Evolutionary conservation across 2,797 vertebrate genomes (phyloP), one percentile per base, ranked within the genome.

Genomic region (Clarias laeviceps): DNA sequence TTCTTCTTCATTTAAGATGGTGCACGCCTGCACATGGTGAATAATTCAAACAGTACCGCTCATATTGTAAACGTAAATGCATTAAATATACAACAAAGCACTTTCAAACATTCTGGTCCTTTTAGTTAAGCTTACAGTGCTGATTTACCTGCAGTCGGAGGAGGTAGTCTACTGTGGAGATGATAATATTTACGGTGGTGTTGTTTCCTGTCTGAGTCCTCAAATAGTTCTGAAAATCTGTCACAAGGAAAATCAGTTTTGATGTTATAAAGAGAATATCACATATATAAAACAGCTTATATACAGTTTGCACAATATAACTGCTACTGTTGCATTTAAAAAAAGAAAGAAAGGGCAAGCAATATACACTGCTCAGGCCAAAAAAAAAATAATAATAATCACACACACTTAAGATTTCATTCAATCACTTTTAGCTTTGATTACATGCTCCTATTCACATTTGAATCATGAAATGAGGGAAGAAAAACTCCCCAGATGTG

Each of bases 171-270:
- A 99, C 98, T 1, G 97, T 98, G 27, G 97, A 98, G 93, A 99
- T 99, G 5, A 99, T 96, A 88, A 99, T 97, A 91, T 98, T 99
- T 84, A 99, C 97, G 14, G 98, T 99, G 22, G 96, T 99, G 91
- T 98, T 99, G 93, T 99, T 99, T 91, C 97, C 98, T 0, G 97
- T 97, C 91, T 99, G 98, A 83, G 97, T 98, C 92, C 98, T 95
- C 91, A 99, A 91, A 84, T 98, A 99, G 93, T 99, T 98, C 91
- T 99, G 98, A 90, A 99, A 97, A 92, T 97, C 98, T 99, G 80
- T 82, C 3, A 74, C 8, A 80, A 56, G 15, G 14, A 84, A 87
- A 85, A n/a, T 22, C 15, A 20, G 24, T 27, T 27, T 9, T 27
- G 17, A 62, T 61, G 4, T n/a, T 78, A 20, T 20, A 4, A 20